phyloP scores from a whole-genome alignment of 2,113 vertebrate genomes.

The Elanoides forficatus region DNA sequence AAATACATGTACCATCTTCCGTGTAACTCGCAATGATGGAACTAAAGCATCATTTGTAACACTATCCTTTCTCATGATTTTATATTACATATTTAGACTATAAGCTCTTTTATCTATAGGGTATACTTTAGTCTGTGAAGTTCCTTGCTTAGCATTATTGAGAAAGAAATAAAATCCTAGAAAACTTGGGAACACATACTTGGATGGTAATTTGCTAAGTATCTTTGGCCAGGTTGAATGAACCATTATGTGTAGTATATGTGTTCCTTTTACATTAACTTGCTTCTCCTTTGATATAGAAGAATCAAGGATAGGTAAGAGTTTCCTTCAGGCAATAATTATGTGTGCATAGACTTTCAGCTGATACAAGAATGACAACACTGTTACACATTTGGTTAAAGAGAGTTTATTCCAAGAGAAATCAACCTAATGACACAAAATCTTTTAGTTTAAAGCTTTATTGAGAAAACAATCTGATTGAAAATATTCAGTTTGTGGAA shows the following conservation, averaged over 20 bases:
- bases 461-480: background rate
- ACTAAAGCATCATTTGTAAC: background rate
- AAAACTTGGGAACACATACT: background rate
- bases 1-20: background rate
- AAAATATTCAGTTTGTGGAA: background rate
- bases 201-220: background rate
- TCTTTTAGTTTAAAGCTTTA: background rate
- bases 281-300: background rate
- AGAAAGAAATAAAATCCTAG: background rate
- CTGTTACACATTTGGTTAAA: background rate
- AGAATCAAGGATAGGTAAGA: background rate
- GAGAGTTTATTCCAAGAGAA: constrained; percentile 28
- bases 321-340: background rate
- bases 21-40: background rate
- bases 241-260: background rate
- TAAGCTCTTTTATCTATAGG: background rate
- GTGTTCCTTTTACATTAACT: background rate
- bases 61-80: background rate
- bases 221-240: background rate
- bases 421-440: background rate
- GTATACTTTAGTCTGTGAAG: background rate
- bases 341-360: background rate
- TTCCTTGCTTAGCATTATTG: background rate
- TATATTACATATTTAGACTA: background rate
- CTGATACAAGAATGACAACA: background rate